Evolutionary conservation across 2,888 invertebrate genomes (phyloP).

Genomic region (Himalopsyche kuldschensis): DNA sequence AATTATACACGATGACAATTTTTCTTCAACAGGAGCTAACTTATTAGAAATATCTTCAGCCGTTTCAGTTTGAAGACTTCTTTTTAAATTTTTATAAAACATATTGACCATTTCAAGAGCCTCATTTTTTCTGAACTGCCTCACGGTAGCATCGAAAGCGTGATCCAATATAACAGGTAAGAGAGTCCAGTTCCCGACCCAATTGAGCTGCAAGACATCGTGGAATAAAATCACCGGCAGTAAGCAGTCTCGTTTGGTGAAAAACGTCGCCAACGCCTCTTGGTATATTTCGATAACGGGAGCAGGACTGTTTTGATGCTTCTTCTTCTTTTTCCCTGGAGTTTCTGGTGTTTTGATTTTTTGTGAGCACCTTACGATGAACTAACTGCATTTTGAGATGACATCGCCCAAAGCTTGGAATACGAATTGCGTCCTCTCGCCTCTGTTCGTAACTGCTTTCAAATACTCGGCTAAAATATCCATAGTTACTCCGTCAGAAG

Average conservation of each 20-base stretch:
- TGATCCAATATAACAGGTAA: constrained; percentile 61
- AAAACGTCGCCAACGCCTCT: constrained; percentile 61
- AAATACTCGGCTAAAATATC: constrained; percentile 59
- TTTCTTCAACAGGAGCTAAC: constrained; percentile 52
- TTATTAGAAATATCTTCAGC: constrained; percentile 47
- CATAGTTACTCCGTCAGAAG: constrained; percentile 59
- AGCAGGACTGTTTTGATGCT: constrained; percentile 44
- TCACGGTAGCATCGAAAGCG: constrained; percentile 61
- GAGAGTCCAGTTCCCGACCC: constrained; percentile 66
- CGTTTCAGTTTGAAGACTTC: constrained; percentile 48
- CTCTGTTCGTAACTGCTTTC: constrained; percentile 64
- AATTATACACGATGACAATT: constrained; percentile 52
- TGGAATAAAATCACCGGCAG: constrained; percentile 69
- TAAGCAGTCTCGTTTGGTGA: constrained; percentile 65
- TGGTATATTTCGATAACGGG: constrained; percentile 56
- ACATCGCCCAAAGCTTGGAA: constrained; percentile 69
- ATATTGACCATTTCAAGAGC: constrained; percentile 67
- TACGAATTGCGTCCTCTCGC: constrained; percentile 63
- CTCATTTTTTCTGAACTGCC: constrained; percentile 69
- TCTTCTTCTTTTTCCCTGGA: constrained; percentile 47
- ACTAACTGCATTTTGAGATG: constrained; percentile 65
- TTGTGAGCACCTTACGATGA: constrained; percentile 65
- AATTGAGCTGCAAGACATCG: constrained; percentile 64
- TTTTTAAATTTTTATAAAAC: constrained; percentile 65
- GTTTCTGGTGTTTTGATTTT: constrained; percentile 50